These are phyloP conservation scores for Aphyosemion australe DNA, from an alignment of 2,113 vertebrate species.

Conservation along the genomic window DNA sequence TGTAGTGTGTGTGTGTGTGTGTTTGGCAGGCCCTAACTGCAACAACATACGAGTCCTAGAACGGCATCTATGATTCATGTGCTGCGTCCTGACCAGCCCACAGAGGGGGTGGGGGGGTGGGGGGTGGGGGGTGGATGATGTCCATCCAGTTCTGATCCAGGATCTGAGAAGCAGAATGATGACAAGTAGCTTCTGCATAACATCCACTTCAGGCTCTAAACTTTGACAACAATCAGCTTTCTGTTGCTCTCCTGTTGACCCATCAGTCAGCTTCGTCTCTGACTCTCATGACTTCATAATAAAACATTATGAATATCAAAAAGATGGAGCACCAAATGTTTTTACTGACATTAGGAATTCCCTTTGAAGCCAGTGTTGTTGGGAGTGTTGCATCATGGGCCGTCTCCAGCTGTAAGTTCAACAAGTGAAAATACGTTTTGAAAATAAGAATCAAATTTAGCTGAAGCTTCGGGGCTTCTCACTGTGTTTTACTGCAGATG, in stretches of 20 bases:
- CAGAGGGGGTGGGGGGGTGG: not conserved
- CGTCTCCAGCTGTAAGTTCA: not conserved
- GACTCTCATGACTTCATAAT: not conserved
- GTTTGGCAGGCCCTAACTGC: not conserved
- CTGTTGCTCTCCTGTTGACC: not conserved
- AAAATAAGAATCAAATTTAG: no score
- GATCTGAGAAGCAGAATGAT: not conserved
- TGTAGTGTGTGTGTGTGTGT: constrained; percentile 7
- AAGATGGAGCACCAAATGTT: not conserved
- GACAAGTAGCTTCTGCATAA: not conserved
- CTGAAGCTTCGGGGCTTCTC: no score
- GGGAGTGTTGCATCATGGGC: not conserved
- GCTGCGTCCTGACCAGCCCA: constrained; percentile 7
- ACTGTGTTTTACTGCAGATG: no score
- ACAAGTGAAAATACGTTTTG: no score
- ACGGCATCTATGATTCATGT: constrained; percentile 34
- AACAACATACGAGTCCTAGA: constrained; percentile 10
- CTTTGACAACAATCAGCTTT: no score
- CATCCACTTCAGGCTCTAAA: not conserved
- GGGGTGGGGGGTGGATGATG: not conserved
- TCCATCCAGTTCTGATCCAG: not conserved
- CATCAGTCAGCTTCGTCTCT: not conserved
- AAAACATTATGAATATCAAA: not conserved
- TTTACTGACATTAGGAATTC: not conserved
- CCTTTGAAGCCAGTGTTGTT: not conserved